Evolutionary conservation across 2,113 vertebrate genomes (phyloP).

Genomic region (Gambusia affinis): DNA sequence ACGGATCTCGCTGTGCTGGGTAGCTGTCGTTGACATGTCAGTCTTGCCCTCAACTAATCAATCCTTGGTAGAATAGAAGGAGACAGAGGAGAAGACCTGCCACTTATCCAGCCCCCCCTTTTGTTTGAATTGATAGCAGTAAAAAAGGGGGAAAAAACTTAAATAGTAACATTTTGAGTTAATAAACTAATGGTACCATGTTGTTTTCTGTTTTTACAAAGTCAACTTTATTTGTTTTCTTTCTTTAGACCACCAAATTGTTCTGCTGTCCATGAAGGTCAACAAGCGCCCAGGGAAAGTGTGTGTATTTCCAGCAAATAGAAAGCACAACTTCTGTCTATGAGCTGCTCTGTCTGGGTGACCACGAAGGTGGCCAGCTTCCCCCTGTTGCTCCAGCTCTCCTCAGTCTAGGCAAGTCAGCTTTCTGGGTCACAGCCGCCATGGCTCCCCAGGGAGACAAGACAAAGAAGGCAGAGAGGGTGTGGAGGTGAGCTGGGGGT

Average conservation of each 20-base stretch:
- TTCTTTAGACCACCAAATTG: background rate
- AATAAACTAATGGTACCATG: background rate
- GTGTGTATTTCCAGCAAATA: conserved; percentile 36
- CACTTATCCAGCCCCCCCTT: conserved; percentile 11
- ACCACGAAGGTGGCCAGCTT: conserved; percentile 42
- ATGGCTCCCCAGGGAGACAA: conserved; percentile 58
- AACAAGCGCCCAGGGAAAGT: conserved; percentile 14
- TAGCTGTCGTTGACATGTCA: conserved; percentile 69
- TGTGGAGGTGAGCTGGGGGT: background rate
- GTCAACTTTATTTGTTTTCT: conserved; percentile 4
- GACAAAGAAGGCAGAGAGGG: conserved; percentile 23
- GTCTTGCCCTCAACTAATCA: conserved; percentile 67
- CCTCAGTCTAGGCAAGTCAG: conserved; percentile 62
- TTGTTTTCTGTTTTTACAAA: background rate
- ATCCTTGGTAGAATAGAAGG: conserved; percentile 40
- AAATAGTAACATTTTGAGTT: background rate
- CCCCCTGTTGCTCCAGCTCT: conserved; percentile 39
- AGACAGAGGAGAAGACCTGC: background rate
- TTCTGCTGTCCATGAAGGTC: conserved; percentile 45
- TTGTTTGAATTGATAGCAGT: background rate
- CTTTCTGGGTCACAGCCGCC: conserved; percentile 72
- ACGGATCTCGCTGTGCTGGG: conserved; percentile 51
- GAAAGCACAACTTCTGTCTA: conserved; percentile 53
- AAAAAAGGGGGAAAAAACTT: background rate
- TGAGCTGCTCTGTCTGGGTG: conserved; percentile 43